Base-by-base conservation (phyloP, 2,888 invertebrate genomes). In the Ectemnius continuus region DNA sequence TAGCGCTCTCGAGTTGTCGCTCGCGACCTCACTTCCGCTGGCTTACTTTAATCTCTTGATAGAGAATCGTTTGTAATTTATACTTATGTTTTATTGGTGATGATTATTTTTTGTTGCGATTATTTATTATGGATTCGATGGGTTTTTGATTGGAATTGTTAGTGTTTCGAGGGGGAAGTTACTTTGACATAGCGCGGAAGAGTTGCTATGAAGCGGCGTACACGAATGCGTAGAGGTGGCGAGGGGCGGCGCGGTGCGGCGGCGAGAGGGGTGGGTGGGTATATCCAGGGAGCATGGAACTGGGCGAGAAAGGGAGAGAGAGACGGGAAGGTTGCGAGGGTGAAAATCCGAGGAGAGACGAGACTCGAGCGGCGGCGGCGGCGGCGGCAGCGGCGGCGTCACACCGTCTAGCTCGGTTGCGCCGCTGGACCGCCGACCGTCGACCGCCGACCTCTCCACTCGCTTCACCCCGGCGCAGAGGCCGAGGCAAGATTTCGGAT, bases 341-440 rank as follows among this genome's bases (percentile, higher is more conserved):
- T 86, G 86, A 84, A 86, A 86, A 86, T 85, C 84, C 82, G 72
- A 36, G 36, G 6, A 11, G 36, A 36, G 36, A 72, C 81, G 82
- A 75, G 81, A 79, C 79, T 75, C 57, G 36, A 36, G 36, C 5
- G 36, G n/a, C n/a, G n/a, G n/a, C n/a, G n/a, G n/a, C n/a, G n/a
- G n/a, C n/a, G n/a, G n/a, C n/a, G n/a, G n/a, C n/a, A 36, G 36
- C 5, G 36, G 70, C 56, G 83, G 83, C 83, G 83, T 81, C 83
- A 81, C 81, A 81, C 83, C 67, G 83, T 83, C 83, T 83, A 83
- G 78, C 75, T 78, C 66, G 62, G 72, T 76, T 79, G 68, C 70
- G 36, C 36, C 8, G 36, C 36, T 36, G 36, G 36, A 36, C 36
- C 36, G 36, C 11, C 36, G 36, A 36, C 67, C 66, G 63, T 68